Conservation (phyloP, 2,797 vertebrate genomes). For the Ctenochaetus hawaiiensis region DNA sequence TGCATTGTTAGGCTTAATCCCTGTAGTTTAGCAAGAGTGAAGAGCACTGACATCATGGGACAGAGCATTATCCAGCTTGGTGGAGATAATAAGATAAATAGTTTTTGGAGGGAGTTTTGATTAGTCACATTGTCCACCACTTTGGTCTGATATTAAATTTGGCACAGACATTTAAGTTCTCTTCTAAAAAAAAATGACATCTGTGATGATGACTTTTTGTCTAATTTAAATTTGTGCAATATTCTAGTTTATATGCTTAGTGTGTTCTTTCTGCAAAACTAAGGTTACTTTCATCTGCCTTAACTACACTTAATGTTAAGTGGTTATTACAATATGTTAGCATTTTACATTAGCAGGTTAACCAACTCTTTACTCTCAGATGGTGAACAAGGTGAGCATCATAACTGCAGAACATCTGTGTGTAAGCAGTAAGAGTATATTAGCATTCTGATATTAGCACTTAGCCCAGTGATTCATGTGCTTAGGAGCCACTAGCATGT, state of each 20-base stretch:
- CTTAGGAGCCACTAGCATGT: no score
- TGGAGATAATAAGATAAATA: not conserved
- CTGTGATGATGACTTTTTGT: not conserved
- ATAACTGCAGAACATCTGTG: not conserved
- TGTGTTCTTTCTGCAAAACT: not conserved
- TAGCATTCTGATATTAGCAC: no score
- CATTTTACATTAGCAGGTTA: not conserved
- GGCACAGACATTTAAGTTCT: not conserved
- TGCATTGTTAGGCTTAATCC: no score
- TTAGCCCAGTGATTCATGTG: no score
- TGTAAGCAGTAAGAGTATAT: no score
- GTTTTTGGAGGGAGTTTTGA: not conserved
- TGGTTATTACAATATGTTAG: not conserved
- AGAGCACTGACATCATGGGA: not conserved
- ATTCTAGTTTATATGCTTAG: not conserved
- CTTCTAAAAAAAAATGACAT: not conserved
- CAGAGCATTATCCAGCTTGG: not conserved
- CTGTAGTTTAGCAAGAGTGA: not conserved
- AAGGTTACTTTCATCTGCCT: not conserved
- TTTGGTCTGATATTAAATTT: not conserved
- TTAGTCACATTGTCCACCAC: not conserved
- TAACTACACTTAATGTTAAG: not conserved
- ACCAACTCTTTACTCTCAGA: not conserved
- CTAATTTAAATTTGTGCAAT: not conserved
- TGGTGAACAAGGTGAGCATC: not conserved